Evolutionary conservation across 2,113 vertebrate genomes (phyloP).

Genomic region (Pedionomus torquatus): DNA sequence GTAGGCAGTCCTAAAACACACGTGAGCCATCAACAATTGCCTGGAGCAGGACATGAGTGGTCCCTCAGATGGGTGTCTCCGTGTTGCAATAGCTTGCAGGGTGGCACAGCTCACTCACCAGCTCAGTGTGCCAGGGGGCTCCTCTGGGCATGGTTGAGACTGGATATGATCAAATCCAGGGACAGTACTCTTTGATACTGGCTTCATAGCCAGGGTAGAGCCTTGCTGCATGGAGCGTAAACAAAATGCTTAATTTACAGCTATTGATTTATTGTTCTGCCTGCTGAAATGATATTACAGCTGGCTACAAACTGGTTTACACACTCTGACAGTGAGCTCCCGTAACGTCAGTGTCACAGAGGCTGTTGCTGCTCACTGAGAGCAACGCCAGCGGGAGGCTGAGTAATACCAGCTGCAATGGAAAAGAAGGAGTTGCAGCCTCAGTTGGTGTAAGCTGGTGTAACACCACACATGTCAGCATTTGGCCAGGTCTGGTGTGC

Average conservation of each 20-base stretch:
- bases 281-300: slow-evolving; percentile 20
- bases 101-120: neutral
- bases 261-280: slow-evolving; percentile 7
- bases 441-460: neutral
- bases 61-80: neutral
- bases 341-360: neutral
- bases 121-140: neutral
- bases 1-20: accelerated
- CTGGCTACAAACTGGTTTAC: neutral
- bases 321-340: neutral
- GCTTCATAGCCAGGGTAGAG: neutral
- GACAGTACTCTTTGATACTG: neutral
- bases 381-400: neutral
- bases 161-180: neutral
- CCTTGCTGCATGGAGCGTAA: neutral
- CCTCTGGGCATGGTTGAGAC: neutral
- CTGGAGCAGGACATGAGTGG: neutral
- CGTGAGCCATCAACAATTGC: neutral
- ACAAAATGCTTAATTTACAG: slow-evolving; percentile 41
- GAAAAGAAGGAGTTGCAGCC: neutral
- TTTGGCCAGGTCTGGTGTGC: neutral
- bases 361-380: neutral
- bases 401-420: neutral
- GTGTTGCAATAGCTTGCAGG: accelerated
- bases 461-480: accelerated